Base-by-base conservation (phyloP, 2,888 invertebrate genomes). In the Drosophila longiperda region DNA sequence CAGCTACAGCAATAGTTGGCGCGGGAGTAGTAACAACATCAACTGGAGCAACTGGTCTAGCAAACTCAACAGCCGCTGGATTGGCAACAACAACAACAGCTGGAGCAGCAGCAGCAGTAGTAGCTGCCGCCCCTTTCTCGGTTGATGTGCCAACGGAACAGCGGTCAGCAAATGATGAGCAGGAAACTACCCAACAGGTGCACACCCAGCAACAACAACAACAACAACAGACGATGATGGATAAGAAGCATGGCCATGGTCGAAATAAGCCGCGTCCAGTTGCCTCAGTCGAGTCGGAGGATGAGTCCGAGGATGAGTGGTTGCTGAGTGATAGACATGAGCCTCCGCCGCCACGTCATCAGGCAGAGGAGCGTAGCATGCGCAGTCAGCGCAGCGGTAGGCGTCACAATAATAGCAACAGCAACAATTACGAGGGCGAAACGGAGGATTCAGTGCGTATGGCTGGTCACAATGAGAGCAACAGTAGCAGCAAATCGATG, bases 391-490 rank as follows among this genome's bases (percentile, higher is more conserved):
- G 82, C 50, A 90, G 87, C 17, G 72, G 89, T 1, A 78, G 86
- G 8, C 76, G 75, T 5, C 66, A 55, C 4, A 53, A 89, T 58
- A 85, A 80, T 38, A 94, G 77, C 52, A 87, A 86, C 29, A 85
- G 75, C 59, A 94, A 87, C 62, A 95, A 95, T 91, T 96, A 96
- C 0, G 96, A 96, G 66, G 95, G 95, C 92, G 95, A 95, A 91
- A 96, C 96, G 84, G 96, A 96, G 91, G 94, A 94, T 69, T 92
- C 93, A 1, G 76, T 83, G 17, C 89, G 92, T 42, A 42, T 42
- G 20, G 29, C 33, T 11, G 62, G 55, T 0, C 77, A 60, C 49
- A 80, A 59, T 12, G 79, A 78, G 7, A 80, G 75, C 36, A 66
- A 74, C 36, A 50, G 60, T n/a, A 78, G 78, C 45, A 62, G 34